Conservation (phyloP, 2,888 invertebrate genomes). For the Fragum whitleyi region DNA sequence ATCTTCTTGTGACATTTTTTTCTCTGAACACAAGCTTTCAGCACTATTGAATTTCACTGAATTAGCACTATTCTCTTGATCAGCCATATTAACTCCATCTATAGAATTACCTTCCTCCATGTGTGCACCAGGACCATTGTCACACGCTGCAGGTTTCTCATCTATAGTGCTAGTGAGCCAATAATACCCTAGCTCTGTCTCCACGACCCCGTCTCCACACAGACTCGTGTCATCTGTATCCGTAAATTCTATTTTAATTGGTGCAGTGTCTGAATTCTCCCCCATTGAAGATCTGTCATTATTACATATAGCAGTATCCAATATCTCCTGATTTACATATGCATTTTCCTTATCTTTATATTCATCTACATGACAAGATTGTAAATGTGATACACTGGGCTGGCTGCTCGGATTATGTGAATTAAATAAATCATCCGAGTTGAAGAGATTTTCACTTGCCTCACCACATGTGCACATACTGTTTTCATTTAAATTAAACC, state of each 20-base stretch:
- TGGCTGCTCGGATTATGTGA: not conserved
- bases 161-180: conserved; percentile 55
- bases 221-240: not conserved
- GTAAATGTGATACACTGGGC: conserved; percentile 1
- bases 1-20: not conserved
- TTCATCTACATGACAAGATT: not conserved
- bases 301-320: not conserved
- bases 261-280: conserved; percentile 3
- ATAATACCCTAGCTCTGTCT: conserved; percentile 57
- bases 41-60: not conserved
- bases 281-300: conserved; percentile 1
- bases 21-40: not conserved
- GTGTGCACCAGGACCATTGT: not conserved
- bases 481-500: conserved; percentile 4
- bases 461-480: not conserved
- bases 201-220: conserved; percentile 32
- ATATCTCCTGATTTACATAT: conserved; percentile 15
- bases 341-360: not conserved
- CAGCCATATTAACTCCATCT: not conserved
- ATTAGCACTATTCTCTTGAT: not conserved
- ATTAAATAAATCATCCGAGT: not conserved
- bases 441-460: not conserved
- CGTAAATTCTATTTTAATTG: conserved; percentile 16
- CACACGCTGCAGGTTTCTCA: conserved; percentile 6
- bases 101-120: conserved; percentile 1